phyloP scores from a whole-genome alignment of 1,140 invertebrate genomes.

The Drosophila azteca region DNA sequence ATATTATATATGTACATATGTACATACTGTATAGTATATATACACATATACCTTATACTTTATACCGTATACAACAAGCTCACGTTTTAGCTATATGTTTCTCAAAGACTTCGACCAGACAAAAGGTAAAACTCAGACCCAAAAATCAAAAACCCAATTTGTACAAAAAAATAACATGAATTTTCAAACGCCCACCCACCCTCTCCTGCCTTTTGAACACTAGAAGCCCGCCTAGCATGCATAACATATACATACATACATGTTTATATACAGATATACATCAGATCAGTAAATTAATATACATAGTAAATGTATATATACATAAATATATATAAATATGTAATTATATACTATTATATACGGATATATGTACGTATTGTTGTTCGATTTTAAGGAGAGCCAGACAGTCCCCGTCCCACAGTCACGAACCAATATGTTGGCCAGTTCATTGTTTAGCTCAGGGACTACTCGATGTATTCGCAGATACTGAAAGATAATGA shows the following conservation, averaged over 20 bases:
- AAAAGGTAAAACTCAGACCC: slow-evolving; percentile 20
- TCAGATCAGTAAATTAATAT: slow-evolving; percentile 11
- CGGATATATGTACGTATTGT: slow-evolving; percentile 26
- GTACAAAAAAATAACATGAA: slow-evolving; percentile 44
- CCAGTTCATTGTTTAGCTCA: slow-evolving; percentile 36
- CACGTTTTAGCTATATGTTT: slow-evolving; percentile 43
- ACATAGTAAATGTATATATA: slow-evolving; percentile 27
- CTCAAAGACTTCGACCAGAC: slow-evolving; percentile 34
- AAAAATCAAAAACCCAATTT: slow-evolving; percentile 10
- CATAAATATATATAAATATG: slow-evolving; percentile 26
- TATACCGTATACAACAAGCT: slow-evolving; percentile 33
- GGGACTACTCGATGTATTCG: slow-evolving; percentile 45
- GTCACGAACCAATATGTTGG: not conserved
- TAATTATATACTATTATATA: slow-evolving; percentile 26
- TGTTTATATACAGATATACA: slow-evolving; percentile 35
- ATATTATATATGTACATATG: too few relatives aligned
- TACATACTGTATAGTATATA: too few relatives aligned
- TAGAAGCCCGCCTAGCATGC: slow-evolving; percentile 57
- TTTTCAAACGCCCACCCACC: slow-evolving; percentile 25
- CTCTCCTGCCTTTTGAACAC: slow-evolving; percentile 39
- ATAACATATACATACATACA: slow-evolving; percentile 27
- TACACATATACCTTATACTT: not conserved
- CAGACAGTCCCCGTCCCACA: slow-evolving; percentile 2
- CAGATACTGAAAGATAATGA: slow-evolving; percentile 22
- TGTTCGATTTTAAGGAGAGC: not conserved